phyloP scores from a whole-genome alignment of 2,888 invertebrate genomes.

The Lasioglossum malachurum region DNA sequence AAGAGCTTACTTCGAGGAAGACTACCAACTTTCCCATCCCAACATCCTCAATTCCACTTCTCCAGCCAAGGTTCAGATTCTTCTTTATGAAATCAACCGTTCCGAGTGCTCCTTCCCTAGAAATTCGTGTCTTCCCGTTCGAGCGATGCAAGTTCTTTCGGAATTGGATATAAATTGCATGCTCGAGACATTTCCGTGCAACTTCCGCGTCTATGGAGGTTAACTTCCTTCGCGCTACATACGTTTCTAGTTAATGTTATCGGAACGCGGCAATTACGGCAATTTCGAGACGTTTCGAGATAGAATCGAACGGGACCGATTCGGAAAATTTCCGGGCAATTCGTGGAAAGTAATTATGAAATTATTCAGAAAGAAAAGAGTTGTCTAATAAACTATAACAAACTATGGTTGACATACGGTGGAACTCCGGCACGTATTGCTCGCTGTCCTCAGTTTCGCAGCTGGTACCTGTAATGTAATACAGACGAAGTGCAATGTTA shows the following conservation, averaged over 20 bases:
- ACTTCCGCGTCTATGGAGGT: slow-evolving; percentile 71
- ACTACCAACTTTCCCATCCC: background rate
- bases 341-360: background rate
- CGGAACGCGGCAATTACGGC: slow-evolving; percentile 19
- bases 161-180: slow-evolving; percentile 49
- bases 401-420: slow-evolving; percentile 74
- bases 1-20: background rate
- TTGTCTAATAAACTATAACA: background rate
- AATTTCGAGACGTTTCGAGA: background rate
- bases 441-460: slow-evolving; percentile 86
- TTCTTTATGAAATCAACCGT: background rate
- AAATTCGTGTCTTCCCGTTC: background rate
- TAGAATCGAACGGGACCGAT: background rate
- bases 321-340: background rate
- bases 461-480: slow-evolving; percentile 84
- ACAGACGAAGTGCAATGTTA: slow-evolving; percentile 1
- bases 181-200: slow-evolving; percentile 73
- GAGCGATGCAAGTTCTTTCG: slow-evolving; percentile 18
- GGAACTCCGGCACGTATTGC: slow-evolving; percentile 86
- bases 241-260: slow-evolving; percentile 22
- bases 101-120: background rate
- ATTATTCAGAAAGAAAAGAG: background rate
- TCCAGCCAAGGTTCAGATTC: background rate
- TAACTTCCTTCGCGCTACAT: slow-evolving; percentile 64
- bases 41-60: background rate